phyloP scores from a whole-genome alignment of 2,888 invertebrate species.

The Eilema depressum region DNA sequence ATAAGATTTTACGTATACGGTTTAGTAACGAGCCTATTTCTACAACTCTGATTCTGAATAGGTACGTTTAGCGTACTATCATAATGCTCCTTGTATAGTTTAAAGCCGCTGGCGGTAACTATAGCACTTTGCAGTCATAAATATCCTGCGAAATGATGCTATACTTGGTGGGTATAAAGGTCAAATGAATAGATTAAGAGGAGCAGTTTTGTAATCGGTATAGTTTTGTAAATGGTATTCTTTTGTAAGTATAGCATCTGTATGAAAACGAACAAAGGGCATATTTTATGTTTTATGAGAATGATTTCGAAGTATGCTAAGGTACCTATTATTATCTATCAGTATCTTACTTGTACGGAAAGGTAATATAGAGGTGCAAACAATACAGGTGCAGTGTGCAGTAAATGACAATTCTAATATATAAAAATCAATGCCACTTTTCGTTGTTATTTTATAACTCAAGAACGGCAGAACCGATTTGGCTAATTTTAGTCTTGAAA shows the following conservation, averaged over 20 bases:
- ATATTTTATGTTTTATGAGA: conserved; percentile 7
- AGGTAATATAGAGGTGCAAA: too few relatives aligned
- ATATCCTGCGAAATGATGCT: conserved; percentile 12
- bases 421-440: too few relatives aligned
- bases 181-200: conserved; percentile 23
- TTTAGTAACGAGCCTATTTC: conserved; percentile 2
- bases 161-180: conserved; percentile 24
- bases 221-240: conserved; percentile 16
- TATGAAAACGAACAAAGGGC: conserved; percentile 5
- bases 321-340: too few relatives aligned
- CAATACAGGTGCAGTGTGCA: too few relatives aligned
- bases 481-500: too few relatives aligned
- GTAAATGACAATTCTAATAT: too few relatives aligned
- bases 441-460: too few relatives aligned
- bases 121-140: conserved; percentile 19
- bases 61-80: conserved; percentile 14
- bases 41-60: conserved; percentile 3
- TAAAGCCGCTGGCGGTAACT: conserved; percentile 33
- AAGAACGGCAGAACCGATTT: too few relatives aligned
- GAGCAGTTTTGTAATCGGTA: conserved; percentile 22
- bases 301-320: neutral
- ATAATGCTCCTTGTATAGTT: conserved; percentile 25
- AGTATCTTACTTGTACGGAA: neutral
- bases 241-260: conserved; percentile 12
- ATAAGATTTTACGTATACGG: conserved; percentile 6